A percentile compares a stretch with the other conserved stretches of the same genome.
Conservation (phyloP, 2,888 invertebrate genomes). For the Drosophila falleni region DNA sequence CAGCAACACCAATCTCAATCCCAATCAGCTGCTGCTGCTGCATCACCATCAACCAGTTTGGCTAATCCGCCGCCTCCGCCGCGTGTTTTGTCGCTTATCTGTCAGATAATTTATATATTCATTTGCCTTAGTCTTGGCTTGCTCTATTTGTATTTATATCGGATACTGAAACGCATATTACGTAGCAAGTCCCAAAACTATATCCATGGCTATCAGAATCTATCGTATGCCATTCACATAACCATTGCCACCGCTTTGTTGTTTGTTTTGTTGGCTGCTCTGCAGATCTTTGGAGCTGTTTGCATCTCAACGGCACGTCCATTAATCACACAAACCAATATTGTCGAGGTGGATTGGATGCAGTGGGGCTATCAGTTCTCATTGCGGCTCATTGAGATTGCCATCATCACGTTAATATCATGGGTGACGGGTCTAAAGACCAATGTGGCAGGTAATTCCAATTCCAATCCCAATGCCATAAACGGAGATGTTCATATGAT, state of each 20-base stretch:
- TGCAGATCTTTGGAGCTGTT: constrained; percentile 93
- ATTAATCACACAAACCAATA: constrained; percentile 82
- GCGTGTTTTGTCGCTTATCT: constrained; percentile 90
- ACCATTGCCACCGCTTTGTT: constrained; percentile 94
- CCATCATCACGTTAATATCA: constrained; percentile 93
- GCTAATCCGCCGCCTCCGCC: constrained; percentile 82
- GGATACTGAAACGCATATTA: constrained; percentile 90
- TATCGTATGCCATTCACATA: constrained; percentile 95
- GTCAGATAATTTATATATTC: constrained; percentile 94
- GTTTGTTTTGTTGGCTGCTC: constrained; percentile 92
- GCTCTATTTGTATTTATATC: constrained; percentile 94
- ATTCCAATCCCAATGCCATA: constrained; percentile 19
- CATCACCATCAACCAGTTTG: constrained; percentile 56
- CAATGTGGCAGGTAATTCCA: constrained; percentile 82
- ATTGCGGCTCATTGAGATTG: constrained; percentile 93
- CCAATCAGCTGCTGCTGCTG: constrained; percentile 54
- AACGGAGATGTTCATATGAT: constrained; percentile 60
- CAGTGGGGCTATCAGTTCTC: constrained; percentile 97
- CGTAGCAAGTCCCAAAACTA: constrained; percentile 92
- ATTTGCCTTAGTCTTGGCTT: constrained; percentile 93
- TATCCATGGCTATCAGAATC: constrained; percentile 91
- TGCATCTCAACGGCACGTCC: constrained; percentile 86
- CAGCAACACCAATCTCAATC: constrained; percentile 60
- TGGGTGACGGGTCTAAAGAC: constrained; percentile 93
- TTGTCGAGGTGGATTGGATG: constrained; percentile 92